Evolutionary conservation across 2,797 vertebrate species (phyloP).

Genomic region (Eptatretus atami): DNA sequence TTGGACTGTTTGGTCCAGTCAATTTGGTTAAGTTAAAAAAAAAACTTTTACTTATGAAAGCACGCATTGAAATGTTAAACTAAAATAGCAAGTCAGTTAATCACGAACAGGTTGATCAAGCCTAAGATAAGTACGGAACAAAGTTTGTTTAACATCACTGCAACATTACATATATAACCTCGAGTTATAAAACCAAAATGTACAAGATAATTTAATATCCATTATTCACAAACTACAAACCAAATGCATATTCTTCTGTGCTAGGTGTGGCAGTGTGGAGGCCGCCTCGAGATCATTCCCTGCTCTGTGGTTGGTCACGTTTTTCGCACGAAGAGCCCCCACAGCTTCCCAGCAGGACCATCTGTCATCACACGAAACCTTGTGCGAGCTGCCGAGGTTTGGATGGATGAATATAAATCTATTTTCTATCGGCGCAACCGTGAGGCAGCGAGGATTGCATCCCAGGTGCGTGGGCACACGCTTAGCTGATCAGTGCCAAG

Average conservation of each 20-base stretch:
- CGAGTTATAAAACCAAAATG: too few species aligned
- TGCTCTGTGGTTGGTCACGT: constrained; percentile 87
- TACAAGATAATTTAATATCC: too few species aligned
- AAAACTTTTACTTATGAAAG: too few species aligned
- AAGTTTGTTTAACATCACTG: too few species aligned
- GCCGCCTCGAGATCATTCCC: constrained; percentile 66
- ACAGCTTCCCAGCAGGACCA: constrained; percentile 69
- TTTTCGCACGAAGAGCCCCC: constrained; percentile 74
- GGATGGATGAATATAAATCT: constrained; percentile 63
- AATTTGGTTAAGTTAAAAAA: too few species aligned
- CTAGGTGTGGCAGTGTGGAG: constrained; percentile 88
- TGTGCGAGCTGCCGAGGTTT: constrained; percentile 72
- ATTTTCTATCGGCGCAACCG: constrained; percentile 54
- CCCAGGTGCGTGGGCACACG: constrained; percentile 21
- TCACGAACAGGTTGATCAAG: too few species aligned
- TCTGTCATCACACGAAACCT: constrained; percentile 64
- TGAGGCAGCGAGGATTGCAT: constrained; percentile 35
- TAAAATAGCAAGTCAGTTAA: too few species aligned
- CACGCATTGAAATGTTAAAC: too few species aligned
- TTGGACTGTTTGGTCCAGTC: too few species aligned
- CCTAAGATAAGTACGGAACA: too few species aligned
- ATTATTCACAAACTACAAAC: too few species aligned
- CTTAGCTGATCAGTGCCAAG: not conserved
- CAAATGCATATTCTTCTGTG: not conserved
- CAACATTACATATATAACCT: too few species aligned